Evolutionary conservation across 2,797 vertebrate species (phyloP).

Genomic region (Siniperca undulata): DNA sequence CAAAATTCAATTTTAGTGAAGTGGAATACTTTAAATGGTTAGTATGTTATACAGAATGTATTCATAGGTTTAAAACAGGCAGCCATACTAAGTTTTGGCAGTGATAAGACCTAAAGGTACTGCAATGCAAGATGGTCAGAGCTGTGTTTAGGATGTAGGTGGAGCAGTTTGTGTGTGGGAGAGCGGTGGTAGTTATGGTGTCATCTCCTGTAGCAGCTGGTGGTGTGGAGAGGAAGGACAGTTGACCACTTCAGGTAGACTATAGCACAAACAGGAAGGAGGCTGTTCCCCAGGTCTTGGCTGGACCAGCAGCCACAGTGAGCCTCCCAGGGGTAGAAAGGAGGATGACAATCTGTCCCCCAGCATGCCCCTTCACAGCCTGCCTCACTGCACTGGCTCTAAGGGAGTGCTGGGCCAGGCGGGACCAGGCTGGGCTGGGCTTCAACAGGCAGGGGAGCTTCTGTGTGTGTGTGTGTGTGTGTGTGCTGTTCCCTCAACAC

Average conservation of each 20-base stretch:
- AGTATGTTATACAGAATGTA: neutral
- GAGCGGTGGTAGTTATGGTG: slow-evolving; percentile 27
- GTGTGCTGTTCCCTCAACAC: slow-evolving; percentile 70
- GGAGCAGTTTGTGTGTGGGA: slow-evolving; percentile 55
- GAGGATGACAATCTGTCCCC: slow-evolving; percentile 88
- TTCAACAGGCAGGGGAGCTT: slow-evolving; percentile 66
- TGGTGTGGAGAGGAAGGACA: slow-evolving; percentile 69
- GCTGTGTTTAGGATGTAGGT: slow-evolving; percentile 20
- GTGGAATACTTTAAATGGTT: neutral
- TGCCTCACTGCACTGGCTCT: slow-evolving; percentile 81
- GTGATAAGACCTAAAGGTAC: neutral
- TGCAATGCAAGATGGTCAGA: slow-evolving; percentile 18
- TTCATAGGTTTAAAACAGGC: neutral
- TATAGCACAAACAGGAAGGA: slow-evolving; percentile 85
- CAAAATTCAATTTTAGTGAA: slow-evolving; percentile 4
- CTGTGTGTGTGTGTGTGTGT: slow-evolving; percentile 48
- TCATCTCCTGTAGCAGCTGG: slow-evolving; percentile 58
- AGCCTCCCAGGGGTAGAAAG: slow-evolving; percentile 81
- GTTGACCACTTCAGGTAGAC: slow-evolving; percentile 85
- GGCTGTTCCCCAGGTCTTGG: slow-evolving; percentile 84
- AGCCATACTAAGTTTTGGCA: neutral
- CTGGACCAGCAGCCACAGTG: slow-evolving; percentile 79
- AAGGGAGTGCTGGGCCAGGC: slow-evolving; percentile 77
- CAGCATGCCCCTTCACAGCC: slow-evolving; percentile 82
- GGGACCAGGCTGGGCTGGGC: slow-evolving; percentile 73